Percentiles rank a stretch among this genome's conserved stretches.
These are phyloP conservation scores for Cichlasoma orientale DNA, from an alignment of 2,797 vertebrate genomes.

Conservation along the genomic window DNA sequence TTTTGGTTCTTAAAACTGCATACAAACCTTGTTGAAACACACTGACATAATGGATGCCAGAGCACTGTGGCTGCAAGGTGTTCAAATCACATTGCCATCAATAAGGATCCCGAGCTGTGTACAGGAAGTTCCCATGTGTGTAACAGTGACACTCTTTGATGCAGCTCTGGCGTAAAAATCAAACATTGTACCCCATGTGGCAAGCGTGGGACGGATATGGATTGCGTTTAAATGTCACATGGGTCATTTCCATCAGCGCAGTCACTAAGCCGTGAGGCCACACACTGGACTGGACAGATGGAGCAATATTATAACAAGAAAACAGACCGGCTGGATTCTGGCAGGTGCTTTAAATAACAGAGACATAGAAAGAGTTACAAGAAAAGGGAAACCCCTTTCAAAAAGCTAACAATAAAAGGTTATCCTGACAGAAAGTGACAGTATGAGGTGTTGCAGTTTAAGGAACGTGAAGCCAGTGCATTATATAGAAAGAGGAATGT, in stretches of 20 bases:
- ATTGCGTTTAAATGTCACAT: background rate
- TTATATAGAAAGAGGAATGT: background rate
- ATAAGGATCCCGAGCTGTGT: too few relatives aligned
- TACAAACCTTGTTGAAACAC: background rate
- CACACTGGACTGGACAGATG: constrained; percentile 41
- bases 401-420: background rate
- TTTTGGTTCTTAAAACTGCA: background rate
- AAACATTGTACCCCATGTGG: background rate
- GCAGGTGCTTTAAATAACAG: background rate
- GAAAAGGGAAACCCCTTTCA: background rate
- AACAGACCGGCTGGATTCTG: background rate
- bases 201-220: background rate
- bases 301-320: constrained; percentile 1
- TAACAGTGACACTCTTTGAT: background rate
- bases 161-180: background rate
- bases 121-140: background rate
- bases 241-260: constrained; percentile 21
- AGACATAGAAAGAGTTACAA: background rate
- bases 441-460: background rate
- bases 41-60: background rate
- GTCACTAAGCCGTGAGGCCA: constrained; percentile 10
- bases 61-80: background rate
- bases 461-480: background rate
- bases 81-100: background rate
- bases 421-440: background rate